These are phyloP conservation scores for Arctocebus calabarensis DNA, from an alignment of 2,797 vertebrate genomes.

Conservation along the genomic window DNA sequence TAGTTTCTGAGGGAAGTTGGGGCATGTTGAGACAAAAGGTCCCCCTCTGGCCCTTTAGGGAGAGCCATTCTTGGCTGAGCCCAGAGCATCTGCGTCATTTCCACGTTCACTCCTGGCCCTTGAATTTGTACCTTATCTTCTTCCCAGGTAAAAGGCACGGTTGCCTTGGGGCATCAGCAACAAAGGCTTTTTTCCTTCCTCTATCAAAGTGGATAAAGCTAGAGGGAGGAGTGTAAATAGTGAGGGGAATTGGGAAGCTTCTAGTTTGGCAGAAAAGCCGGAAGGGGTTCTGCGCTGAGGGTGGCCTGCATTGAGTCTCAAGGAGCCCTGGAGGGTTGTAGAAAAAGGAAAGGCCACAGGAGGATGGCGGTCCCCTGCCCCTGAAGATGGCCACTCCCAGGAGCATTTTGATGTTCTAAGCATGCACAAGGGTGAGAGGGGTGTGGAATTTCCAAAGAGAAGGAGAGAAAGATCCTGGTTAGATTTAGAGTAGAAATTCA, in stretches of 20 bases:
- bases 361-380: no score
- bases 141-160: no score
- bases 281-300: accelerated
- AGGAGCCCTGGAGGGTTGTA: accelerated
- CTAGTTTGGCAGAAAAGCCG: neutral
- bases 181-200: neutral
- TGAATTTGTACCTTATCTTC: accelerated
- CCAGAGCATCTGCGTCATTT: neutral
- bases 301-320: accelerated
- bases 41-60: no score
- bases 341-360: neutral
- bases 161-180: neutral
- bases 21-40: neutral
- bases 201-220: no score
- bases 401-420: neutral
- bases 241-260: neutral
- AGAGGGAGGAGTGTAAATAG: neutral
- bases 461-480: neutral
- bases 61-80: neutral
- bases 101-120: neutral
- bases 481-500: neutral
- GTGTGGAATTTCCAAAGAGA: neutral
- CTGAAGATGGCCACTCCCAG: no score
- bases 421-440: neutral
- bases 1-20: neutral